phyloP scores from a whole-genome alignment of 2,888 invertebrate species.

The Lasioglossum malachurum region DNA sequence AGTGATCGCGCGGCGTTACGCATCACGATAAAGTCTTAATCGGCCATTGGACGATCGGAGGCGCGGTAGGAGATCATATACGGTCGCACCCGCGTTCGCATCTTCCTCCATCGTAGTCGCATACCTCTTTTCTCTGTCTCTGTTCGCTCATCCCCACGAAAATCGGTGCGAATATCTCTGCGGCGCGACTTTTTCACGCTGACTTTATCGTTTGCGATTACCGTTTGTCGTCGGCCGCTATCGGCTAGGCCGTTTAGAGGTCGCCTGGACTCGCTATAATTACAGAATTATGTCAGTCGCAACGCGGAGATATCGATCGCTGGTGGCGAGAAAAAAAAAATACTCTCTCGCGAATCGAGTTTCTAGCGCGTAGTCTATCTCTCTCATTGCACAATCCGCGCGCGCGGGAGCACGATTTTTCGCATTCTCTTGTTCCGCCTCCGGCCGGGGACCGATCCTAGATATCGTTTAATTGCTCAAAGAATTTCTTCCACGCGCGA shows the following conservation, averaged over 20 bases:
- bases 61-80: conserved; percentile 61
- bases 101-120: conserved; percentile 47
- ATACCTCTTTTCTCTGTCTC: neutral
- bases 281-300: conserved; percentile 73
- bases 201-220: conserved; percentile 76
- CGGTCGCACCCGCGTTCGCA: conserved; percentile 41
- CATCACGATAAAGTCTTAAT: conserved; percentile 70
- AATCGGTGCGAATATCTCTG: conserved; percentile 40
- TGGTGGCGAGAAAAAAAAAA: neutral
- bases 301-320: conserved; percentile 36
- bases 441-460: conserved; percentile 45
- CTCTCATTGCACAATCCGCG: conserved; percentile 10
- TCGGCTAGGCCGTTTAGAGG: conserved; percentile 82
- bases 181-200: conserved; percentile 52
- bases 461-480: conserved; percentile 81
- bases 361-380: conserved; percentile 10
- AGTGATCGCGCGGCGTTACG: conserved; percentile 62
- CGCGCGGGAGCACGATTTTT: neutral
- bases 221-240: conserved; percentile 59
- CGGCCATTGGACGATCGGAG: conserved; percentile 67
- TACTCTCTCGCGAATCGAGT: conserved; percentile 17
- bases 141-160: neutral
- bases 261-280: conserved; percentile 75
- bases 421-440: conserved; percentile 18
- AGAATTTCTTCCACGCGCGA: conserved; percentile 77